Conservation (phyloP, 2,113 vertebrate species). For the Eclectus roratus region DNA sequence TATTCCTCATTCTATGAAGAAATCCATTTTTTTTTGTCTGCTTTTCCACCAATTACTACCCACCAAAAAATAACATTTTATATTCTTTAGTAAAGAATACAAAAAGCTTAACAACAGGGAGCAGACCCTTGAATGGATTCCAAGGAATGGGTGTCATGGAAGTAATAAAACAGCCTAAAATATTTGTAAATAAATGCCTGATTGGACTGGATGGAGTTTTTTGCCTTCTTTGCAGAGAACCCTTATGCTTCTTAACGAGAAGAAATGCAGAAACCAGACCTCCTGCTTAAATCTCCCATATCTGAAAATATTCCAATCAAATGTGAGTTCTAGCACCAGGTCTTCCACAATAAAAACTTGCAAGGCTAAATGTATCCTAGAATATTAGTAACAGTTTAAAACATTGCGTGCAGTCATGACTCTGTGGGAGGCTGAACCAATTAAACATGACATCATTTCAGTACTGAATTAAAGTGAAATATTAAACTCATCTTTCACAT, state of each 20-base stretch:
- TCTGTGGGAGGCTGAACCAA: neutral
- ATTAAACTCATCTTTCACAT: constrained; percentile 6
- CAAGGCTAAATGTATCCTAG: neutral
- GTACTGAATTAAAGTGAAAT: constrained; percentile 26
- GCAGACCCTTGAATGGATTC: neutral
- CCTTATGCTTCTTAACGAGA: neutral
- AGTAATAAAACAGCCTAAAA: neutral
- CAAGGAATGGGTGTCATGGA: neutral
- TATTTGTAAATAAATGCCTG: neutral
- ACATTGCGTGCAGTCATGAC: neutral
- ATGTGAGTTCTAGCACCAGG: neutral
- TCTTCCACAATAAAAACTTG: neutral
- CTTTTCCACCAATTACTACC: neutral
- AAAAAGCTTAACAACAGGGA: neutral
- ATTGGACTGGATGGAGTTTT: neutral
- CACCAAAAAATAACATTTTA: neutral
- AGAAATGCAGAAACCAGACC: neutral
- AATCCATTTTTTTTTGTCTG: neutral
- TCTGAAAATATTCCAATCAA: neutral
- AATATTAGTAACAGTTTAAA: neutral
- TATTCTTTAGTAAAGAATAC: neutral
- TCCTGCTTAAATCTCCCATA: neutral
- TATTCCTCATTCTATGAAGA: neutral
- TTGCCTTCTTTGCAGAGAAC: neutral
- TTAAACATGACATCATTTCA: constrained; percentile 21